phyloP scores from a whole-genome alignment of 2,113 vertebrate genomes.

The Excalfactoria chinensis region DNA sequence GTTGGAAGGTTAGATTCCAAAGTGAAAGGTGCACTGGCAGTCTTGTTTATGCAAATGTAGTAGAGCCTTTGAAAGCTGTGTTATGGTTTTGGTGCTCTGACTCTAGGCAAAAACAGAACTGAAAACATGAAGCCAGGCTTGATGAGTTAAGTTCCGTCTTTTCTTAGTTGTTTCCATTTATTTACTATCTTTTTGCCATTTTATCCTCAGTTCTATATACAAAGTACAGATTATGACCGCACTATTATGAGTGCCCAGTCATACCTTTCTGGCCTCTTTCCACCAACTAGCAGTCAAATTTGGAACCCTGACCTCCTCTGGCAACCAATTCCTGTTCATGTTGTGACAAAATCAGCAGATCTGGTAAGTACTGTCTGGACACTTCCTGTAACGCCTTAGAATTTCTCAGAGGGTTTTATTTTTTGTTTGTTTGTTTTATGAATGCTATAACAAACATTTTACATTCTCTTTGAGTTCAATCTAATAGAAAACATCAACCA shows the following conservation, averaged over 20 bases:
- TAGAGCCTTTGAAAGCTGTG: neutral
- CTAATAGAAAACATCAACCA: neutral
- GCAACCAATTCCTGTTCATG: constrained; percentile 92
- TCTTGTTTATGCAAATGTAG: neutral
- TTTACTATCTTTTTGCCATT: constrained; percentile 7
- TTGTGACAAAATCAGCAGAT: constrained; percentile 80
- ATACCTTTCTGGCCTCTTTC: constrained; percentile 88
- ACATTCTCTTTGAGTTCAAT: neutral
- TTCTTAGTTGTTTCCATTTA: neutral
- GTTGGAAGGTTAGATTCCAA: neutral
- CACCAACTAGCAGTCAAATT: constrained; percentile 75
- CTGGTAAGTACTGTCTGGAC: constrained; percentile 72
- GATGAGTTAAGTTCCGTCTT: neutral
- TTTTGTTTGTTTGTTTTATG: no score
- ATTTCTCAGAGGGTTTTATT: neutral
- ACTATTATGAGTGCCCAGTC: constrained; percentile 92
- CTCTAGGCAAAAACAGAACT: neutral
- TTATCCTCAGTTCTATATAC: constrained; percentile 84
- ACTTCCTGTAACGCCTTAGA: neutral
- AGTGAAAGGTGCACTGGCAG: neutral
- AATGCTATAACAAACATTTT: neutral
- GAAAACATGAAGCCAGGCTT: neutral
- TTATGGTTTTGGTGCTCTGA: neutral
- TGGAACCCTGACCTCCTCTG: constrained; percentile 83
- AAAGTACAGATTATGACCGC: constrained; percentile 89